phyloP scores from a whole-genome alignment of 2,113 vertebrate genomes.

The Perccottus glenii region DNA sequence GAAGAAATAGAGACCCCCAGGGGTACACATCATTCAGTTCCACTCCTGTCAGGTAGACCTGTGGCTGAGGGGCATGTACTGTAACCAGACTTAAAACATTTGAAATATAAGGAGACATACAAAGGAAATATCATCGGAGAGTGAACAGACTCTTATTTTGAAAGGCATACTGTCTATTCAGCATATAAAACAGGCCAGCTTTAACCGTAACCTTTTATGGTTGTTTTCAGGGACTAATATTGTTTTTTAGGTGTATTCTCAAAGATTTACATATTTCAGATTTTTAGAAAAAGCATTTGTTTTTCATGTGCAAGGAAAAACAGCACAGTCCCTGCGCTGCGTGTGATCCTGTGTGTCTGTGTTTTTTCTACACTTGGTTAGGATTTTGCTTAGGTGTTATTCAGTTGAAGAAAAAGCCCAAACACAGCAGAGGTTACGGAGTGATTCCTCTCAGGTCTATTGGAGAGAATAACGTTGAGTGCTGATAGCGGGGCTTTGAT shows the following conservation, averaged over 20 bases:
- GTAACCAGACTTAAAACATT: conserved; percentile 22
- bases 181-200: not conserved
- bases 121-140: not conserved
- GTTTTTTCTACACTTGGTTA: conserved; percentile 13
- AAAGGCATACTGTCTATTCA: not conserved
- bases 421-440: conserved; percentile 52
- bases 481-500: conserved; percentile 72
- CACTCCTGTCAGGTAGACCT: conserved; percentile 60
- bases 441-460: conserved; percentile 52
- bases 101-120: not conserved
- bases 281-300: not conserved
- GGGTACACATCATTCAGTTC: conserved; percentile 65
- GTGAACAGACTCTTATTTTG: not conserved
- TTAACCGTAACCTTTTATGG: not conserved
- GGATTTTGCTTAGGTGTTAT: conserved; percentile 52
- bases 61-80: conserved; percentile 51
- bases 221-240: not conserved
- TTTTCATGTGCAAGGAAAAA: conserved; percentile 2
- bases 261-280: not conserved
- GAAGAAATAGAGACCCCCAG: conserved; percentile 66
- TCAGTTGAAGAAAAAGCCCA: conserved; percentile 27
- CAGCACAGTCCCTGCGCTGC: conserved; percentile 24
- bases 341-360: conserved; percentile 4
- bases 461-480: conserved; percentile 62
- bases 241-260: not conserved